phyloP scores from a whole-genome alignment of 2,113 vertebrate species.

The Sciurus niger region DNA sequence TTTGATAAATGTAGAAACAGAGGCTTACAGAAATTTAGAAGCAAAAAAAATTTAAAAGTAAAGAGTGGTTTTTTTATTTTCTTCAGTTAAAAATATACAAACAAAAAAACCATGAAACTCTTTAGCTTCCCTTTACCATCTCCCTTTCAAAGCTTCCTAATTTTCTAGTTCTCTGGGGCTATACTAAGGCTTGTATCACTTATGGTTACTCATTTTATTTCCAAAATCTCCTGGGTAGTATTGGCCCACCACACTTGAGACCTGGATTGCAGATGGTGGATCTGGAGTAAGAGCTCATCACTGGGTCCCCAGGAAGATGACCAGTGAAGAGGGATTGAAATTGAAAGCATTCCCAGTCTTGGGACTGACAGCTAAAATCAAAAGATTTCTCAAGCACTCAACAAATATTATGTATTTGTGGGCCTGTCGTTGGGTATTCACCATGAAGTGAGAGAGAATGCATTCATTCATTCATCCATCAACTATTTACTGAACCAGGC shows the following conservation, averaged over 20 bases:
- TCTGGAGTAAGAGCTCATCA: background rate
- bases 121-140: background rate
- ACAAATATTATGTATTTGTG: background rate
- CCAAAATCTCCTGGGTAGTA: background rate
- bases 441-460: background rate
- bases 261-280: background rate
- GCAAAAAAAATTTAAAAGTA: background rate
- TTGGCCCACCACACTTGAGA: background rate
- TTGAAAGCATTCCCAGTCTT: background rate
- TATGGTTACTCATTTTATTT: background rate
- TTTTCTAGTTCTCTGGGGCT: background rate
- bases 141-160: background rate
- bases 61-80: background rate
- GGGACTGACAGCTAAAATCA: background rate
- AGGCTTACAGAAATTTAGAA: slow-evolving; percentile 26
- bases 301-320: background rate
- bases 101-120: background rate
- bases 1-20: slow-evolving; percentile 36
- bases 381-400: background rate
- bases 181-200: background rate
- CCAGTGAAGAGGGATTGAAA: too few relatives aligned
- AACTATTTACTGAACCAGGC: background rate
- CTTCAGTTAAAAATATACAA: background rate
- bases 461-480: background rate
- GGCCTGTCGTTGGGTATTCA: background rate